Evolutionary conservation across 2,797 vertebrate genomes (phyloP).

Genomic region (Tauraco hartlaubi): DNA sequence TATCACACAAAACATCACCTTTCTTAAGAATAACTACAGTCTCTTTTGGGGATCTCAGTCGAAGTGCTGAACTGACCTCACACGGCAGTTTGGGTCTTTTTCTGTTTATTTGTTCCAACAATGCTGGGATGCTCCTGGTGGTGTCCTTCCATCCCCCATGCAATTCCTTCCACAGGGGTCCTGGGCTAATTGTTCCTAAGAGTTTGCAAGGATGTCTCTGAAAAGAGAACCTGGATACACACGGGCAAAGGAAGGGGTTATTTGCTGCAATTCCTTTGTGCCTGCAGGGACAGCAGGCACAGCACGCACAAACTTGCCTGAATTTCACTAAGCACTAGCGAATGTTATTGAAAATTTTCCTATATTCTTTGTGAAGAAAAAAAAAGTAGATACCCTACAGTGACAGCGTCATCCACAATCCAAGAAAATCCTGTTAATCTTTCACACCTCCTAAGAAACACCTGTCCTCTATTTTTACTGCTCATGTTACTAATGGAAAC

Average conservation of each 20-base stretch:
- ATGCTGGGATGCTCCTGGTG: background rate
- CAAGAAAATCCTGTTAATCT: constrained; percentile 67
- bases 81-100: background rate
- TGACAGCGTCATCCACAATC: constrained; percentile 24
- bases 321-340: background rate
- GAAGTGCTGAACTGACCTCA: background rate
- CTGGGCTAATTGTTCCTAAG: background rate
- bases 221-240: background rate
- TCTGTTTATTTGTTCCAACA: background rate
- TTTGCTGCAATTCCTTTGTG: constrained; percentile 21
- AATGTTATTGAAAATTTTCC: constrained; percentile 13
- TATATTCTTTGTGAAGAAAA: background rate
- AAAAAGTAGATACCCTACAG: constrained; percentile 11
- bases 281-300: background rate
- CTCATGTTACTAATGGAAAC: constrained; percentile 57
- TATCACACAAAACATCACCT: background rate
- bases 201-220: background rate
- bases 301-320: constrained; percentile 40
- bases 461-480: constrained; percentile 62
- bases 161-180: background rate
- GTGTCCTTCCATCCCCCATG: background rate
- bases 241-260: background rate
- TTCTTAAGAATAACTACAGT: background rate
- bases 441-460: constrained; percentile 70
- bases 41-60: background rate